Percentiles rank a stretch among this genome's conserved stretches.
Conservation (phyloP, 2,797 vertebrate species). For the Megalops cyprinoides region DNA sequence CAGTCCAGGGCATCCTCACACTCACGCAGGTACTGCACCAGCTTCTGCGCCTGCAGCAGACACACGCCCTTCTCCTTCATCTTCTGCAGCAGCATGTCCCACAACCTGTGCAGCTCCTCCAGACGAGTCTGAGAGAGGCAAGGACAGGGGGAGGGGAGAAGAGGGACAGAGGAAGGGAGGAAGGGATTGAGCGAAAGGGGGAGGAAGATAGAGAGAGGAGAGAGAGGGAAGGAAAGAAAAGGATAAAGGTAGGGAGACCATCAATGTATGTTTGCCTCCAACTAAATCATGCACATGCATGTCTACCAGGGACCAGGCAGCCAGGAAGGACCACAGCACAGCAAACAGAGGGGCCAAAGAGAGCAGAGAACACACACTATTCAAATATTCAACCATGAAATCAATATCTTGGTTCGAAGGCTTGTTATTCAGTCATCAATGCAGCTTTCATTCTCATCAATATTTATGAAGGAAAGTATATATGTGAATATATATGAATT, state of each 20-base stretch:
- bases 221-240: not conserved
- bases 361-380: not conserved
- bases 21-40: slow-evolving; percentile 93
- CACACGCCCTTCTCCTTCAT: slow-evolving; percentile 94
- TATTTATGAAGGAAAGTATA: no score
- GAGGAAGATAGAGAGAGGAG: not conserved
- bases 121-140: slow-evolving; percentile 80
- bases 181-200: not conserved
- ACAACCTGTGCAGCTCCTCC: slow-evolving; percentile 91
- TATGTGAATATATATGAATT: no score
- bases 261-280: no score
- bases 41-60: slow-evolving; percentile 92
- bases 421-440: no score
- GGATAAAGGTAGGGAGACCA: not conserved
- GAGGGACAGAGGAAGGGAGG: not conserved
- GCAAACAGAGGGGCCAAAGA: not conserved
- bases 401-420: no score
- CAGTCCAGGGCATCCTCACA: slow-evolving; percentile 97
- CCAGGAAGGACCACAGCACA: not conserved
- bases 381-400: no score
- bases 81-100: slow-evolving; percentile 89
- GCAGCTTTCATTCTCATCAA: no score
- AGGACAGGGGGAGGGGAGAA: not conserved
- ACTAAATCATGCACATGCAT: not conserved
- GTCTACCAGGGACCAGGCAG: not conserved